Conservation (phyloP, 1,140 invertebrate species). For the Diorhabda elongata region DNA sequence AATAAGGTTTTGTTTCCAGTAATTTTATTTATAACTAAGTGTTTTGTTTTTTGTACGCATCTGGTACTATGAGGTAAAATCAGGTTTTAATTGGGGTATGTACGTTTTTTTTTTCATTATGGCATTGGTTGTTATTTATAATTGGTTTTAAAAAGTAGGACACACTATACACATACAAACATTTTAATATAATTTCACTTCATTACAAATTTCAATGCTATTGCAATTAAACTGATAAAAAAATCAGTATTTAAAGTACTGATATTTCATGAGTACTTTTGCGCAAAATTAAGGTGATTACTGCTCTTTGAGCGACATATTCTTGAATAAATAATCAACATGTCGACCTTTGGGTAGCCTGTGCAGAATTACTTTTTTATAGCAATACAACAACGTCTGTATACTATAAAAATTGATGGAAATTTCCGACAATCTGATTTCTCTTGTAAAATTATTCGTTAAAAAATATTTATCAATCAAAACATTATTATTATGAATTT, state of each 20-base stretch:
- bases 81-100: no score
- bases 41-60: no score
- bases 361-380: neutral
- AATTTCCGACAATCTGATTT: neutral
- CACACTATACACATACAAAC: neutral
- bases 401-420: neutral
- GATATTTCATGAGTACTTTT: neutral
- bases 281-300: slow-evolving; percentile 1
- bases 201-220: neutral
- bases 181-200: neutral
- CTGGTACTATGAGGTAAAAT: no score
- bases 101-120: no score
- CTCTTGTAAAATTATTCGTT: neutral
- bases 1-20: no score
- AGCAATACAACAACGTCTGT: neutral
- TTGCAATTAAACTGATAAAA: neutral
- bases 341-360: neutral
- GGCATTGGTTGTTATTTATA: no score
- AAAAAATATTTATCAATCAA: no score
- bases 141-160: neutral
- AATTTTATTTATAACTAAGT: no score
- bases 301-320: neutral
- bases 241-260: neutral
- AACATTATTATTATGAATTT: no score
- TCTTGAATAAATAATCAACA: slow-evolving; percentile 1